Evolutionary conservation across 2,888 invertebrate genomes (phyloP).

Genomic region (Choreutis nemorana): DNA sequence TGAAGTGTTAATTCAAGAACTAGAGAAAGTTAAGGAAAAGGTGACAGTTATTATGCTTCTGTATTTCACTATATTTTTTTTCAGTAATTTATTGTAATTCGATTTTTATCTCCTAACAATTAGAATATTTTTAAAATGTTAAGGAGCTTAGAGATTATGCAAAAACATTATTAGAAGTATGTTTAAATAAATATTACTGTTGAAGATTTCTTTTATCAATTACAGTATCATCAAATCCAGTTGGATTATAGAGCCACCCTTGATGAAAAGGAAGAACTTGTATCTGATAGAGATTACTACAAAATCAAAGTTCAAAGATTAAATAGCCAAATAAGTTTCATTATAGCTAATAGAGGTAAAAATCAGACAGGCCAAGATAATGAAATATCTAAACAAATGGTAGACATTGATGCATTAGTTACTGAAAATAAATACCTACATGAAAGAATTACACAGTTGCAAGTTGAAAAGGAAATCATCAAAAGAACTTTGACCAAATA

Average conservation of each 20-base stretch:
- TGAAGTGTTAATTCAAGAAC: constrained; percentile 72
- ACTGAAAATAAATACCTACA: constrained; percentile 87
- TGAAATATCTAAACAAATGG: constrained; percentile 50
- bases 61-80: neutral
- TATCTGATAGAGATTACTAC: constrained; percentile 82
- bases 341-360: constrained; percentile 54
- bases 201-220: constrained; percentile 8
- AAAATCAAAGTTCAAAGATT: constrained; percentile 83
- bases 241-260: constrained; percentile 79
- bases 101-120: neutral
- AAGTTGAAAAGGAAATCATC: constrained; percentile 80
- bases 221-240: constrained; percentile 75
- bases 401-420: constrained; percentile 82
- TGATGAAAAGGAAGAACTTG: constrained; percentile 86
- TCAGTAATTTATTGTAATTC: neutral
- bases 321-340: constrained; percentile 79
- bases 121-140: neutral
- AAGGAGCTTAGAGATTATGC: too few species aligned
- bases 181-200: neutral
- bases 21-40: constrained; percentile 56
- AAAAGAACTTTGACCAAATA: constrained; percentile 78
- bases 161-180: too few species aligned
- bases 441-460: constrained; percentile 79
- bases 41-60: neutral
- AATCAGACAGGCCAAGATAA: constrained; percentile 29